A percentile compares a stretch with the other conserved stretches of the same genome.
Conservation (phyloP, 2,113 vertebrate species). For the Corythaeola cristata region DNA sequence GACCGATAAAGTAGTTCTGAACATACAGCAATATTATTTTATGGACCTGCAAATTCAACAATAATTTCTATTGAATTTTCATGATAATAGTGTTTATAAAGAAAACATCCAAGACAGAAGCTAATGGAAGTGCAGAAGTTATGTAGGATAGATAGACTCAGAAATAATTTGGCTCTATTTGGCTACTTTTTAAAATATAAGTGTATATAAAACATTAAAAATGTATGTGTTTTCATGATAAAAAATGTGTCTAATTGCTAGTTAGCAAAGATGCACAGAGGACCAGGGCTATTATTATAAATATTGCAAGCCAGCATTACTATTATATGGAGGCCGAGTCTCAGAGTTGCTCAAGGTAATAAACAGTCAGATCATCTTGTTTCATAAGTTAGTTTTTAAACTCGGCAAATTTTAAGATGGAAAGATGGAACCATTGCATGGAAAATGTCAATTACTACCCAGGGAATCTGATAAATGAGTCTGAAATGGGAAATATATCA, state of each 20-base stretch:
- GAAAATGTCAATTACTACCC: not conserved
- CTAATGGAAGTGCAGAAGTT: not conserved
- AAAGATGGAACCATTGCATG: not conserved
- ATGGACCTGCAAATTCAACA: not conserved
- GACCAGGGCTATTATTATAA: not conserved
- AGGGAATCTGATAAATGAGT: not conserved
- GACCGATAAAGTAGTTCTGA: not conserved
- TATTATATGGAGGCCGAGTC: not conserved
- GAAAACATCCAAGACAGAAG: not conserved
- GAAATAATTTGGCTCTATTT: not conserved
- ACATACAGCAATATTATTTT: not conserved
- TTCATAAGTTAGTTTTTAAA: slow-evolving; percentile 13
- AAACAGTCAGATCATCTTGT: not conserved
- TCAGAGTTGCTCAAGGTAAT: not conserved
- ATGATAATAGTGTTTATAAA: not conserved
- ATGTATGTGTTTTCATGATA: not conserved
- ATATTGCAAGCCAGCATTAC: not conserved
- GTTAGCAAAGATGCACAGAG: not conserved
- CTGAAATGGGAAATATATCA: not conserved
- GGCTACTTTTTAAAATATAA: not conserved
- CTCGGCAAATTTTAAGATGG: not conserved
- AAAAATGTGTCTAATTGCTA: not conserved
- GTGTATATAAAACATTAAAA: not conserved
- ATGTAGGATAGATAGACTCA: not conserved
- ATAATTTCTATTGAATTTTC: not conserved